A percentile compares a stretch with the other conserved stretches of the same genome.
phyloP scores from a whole-genome alignment of 2,797 vertebrate species.

The Allenopithecus nigroviridis region DNA sequence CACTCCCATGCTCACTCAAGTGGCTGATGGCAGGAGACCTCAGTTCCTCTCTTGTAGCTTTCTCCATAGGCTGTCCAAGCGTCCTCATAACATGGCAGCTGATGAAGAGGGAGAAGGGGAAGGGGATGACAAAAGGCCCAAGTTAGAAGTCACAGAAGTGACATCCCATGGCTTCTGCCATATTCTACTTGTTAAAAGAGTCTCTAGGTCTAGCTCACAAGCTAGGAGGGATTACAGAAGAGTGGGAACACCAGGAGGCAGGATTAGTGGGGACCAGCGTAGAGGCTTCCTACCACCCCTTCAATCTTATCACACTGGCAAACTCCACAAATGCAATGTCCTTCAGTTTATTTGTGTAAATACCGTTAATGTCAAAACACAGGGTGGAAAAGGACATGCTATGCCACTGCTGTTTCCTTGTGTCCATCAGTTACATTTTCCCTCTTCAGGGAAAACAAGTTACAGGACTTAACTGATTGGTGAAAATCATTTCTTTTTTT shows the following conservation, averaged over 20 bases:
- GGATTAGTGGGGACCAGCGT: neutral
- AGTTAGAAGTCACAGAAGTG: neutral
- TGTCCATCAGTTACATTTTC: neutral
- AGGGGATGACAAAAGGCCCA: neutral
- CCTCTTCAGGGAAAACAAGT: conserved; percentile 6
- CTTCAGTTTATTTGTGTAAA: conserved; percentile 14
- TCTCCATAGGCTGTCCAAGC: neutral
- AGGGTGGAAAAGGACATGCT: neutral
- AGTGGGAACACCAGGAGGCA: neutral
- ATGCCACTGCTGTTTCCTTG: neutral
- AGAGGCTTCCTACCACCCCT: neutral
- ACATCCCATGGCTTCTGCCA: neutral
- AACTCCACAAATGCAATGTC: conserved; percentile 9
- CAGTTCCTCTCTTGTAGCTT: neutral
- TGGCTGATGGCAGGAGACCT: neutral
- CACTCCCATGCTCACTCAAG: neutral
- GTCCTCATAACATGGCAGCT: neutral
- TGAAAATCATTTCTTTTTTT: conserved; percentile 7
- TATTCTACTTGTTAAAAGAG: neutral
- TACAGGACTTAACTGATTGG: neutral
- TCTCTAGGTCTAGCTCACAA: neutral
- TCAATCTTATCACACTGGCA: neutral
- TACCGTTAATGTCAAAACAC: neutral
- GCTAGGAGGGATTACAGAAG: neutral
- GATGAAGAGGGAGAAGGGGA: neutral